Percentiles rank a stretch among this genome's conserved stretches.
Conservation (phyloP, 2,797 vertebrate species). For the Anolis apletophallus region DNA sequence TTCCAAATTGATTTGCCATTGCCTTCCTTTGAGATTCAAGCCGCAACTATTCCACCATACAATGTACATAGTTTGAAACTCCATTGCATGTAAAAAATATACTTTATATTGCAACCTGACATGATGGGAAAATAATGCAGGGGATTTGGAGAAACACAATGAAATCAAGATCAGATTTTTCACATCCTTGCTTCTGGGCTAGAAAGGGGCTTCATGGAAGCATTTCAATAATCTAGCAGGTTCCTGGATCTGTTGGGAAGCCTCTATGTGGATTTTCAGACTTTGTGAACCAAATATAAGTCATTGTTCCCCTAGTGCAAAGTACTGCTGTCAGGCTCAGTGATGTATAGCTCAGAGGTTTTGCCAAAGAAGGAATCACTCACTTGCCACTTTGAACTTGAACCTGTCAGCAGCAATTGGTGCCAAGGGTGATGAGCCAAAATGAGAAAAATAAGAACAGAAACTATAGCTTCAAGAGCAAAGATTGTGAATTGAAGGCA, state of each 20-base stretch:
- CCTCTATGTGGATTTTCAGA: constrained; percentile 41
- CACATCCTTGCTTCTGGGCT: constrained; percentile 38
- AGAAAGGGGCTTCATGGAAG: constrained; percentile 27
- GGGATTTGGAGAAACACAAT: background rate
- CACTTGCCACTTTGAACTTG: constrained; percentile 15
- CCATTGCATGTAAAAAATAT: background rate
- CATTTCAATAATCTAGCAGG: constrained; percentile 16
- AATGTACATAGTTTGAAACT: too few species aligned
- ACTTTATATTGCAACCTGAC: background rate
- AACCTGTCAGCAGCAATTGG: constrained; percentile 34
- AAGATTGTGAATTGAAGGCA: constrained; percentile 19
- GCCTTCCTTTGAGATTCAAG: too few species aligned
- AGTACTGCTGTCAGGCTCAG: constrained; percentile 44
- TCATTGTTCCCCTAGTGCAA: constrained; percentile 36
- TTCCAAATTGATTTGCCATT: too few species aligned
- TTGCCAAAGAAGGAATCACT: constrained; percentile 37
- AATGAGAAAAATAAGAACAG: background rate
- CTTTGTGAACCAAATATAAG: constrained; percentile 46
- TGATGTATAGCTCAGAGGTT: constrained; percentile 41
- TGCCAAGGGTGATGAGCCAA: background rate
- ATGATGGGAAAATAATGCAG: background rate
- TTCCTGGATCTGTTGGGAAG: constrained; percentile 51
- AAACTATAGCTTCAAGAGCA: constrained; percentile 13
- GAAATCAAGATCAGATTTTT: background rate
- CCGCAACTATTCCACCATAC: too few species aligned